phyloP scores from a whole-genome alignment of 2,888 invertebrate genomes.

The Caenorhabditis sp. region DNA sequence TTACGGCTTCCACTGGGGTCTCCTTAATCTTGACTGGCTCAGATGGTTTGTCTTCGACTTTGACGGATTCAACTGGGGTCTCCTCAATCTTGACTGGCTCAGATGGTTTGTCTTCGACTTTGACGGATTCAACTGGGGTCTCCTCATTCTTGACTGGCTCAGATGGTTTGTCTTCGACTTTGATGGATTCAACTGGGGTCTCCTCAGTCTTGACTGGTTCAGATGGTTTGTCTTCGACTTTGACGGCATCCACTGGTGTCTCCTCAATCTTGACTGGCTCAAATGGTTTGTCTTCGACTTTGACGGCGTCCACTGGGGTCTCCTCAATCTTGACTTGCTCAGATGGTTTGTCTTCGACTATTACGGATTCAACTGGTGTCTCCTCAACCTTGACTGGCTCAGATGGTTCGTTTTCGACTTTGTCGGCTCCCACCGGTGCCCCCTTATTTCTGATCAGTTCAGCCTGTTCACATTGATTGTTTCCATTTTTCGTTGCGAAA shows the following conservation, averaged over 20 bases:
- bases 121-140: conserved; percentile 3
- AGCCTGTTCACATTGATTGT: conserved; percentile 2
- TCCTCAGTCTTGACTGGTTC: conserved; percentile 1
- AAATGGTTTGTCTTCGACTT: conserved; percentile 8
- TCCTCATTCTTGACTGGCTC: conserved; percentile 7
- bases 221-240: conserved; percentile 6
- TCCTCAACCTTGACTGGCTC: neutral
- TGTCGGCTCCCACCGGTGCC: neutral
- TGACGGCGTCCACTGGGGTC: neutral
- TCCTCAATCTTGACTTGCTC: conserved; percentile 4
- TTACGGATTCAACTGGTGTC: conserved; percentile 4
- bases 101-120: neutral
- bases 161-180: conserved; percentile 4
- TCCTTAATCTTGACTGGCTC: too few relatives aligned
- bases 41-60: too few relatives aligned
- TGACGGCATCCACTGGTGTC: conserved; percentile 12
- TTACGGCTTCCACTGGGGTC: too few relatives aligned
- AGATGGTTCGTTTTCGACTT: conserved; percentile 7
- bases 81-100: too few relatives aligned
- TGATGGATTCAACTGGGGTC: conserved; percentile 2
- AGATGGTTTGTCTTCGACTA: neutral
- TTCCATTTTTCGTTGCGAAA: neutral
- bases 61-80: too few relatives aligned
- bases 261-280: conserved; percentile 12
- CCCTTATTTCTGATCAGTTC: neutral